These are phyloP conservation scores for Lordiphosa mommai DNA, from an alignment of 1,140 invertebrate genomes.

Conservation along the genomic window DNA sequence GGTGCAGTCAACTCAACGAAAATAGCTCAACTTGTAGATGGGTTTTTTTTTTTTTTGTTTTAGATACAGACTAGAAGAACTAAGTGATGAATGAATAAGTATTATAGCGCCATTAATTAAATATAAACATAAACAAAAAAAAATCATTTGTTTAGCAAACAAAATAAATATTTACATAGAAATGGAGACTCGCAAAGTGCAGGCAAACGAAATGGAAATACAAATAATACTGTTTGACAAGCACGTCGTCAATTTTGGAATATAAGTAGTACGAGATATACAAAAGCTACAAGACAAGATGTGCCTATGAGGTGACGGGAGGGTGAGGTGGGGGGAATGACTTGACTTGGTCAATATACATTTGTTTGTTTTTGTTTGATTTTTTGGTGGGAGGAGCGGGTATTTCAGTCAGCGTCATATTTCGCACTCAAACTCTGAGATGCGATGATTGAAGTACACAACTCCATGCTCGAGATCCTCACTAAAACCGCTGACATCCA, in stretches of 20 bases:
- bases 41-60: constrained; percentile 28
- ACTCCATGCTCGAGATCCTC: constrained; percentile 82
- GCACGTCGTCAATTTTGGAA: constrained; percentile 37
- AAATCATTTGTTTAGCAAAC: constrained; percentile 32
- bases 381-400: constrained; percentile 10
- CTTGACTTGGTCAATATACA: constrained; percentile 7
- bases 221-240: constrained; percentile 72
- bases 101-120: constrained; percentile 60
- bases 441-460: constrained; percentile 80
- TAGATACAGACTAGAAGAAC: constrained; percentile 76
- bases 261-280: constrained; percentile 27
- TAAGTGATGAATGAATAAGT: constrained; percentile 68
- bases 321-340: constrained; percentile 44
- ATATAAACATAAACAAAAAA: constrained; percentile 35
- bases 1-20: constrained; percentile 42
- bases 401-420: constrained; percentile 80
- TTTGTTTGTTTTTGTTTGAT: not conserved
- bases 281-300: constrained; percentile 7
- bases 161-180: constrained; percentile 61
- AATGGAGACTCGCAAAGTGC: constrained; percentile 32
- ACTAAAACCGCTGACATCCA: constrained; percentile 89
- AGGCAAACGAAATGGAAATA: constrained; percentile 40
- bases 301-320: constrained; percentile 1
- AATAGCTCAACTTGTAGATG: constrained; percentile 45
- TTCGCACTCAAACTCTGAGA: constrained; percentile 83